Evolutionary conservation across 2,888 invertebrate genomes (phyloP).

Genomic region (Diaperis boleti): DNA sequence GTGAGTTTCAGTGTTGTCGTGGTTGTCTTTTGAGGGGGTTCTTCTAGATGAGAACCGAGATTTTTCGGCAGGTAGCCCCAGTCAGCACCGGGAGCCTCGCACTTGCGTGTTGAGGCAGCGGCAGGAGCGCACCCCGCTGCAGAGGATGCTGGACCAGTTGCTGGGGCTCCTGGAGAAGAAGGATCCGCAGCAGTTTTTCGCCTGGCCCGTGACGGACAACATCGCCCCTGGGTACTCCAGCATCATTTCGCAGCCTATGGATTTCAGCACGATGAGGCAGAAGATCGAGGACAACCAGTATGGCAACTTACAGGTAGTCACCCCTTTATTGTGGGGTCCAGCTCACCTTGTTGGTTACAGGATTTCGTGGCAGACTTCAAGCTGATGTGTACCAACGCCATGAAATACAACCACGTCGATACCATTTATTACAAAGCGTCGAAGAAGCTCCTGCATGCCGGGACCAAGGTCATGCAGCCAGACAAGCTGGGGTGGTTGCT

Average conservation of each 20-base stretch:
- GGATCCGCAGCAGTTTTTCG: conserved; percentile 97
- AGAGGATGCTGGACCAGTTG: conserved; percentile 86
- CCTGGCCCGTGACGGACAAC: conserved; percentile 96
- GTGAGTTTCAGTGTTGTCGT: conserved; percentile 14
- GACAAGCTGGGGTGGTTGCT: conserved; percentile 78
- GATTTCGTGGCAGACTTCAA: conserved; percentile 79
- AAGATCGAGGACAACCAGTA: conserved; percentile 94
- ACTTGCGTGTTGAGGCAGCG: conserved; percentile 84
- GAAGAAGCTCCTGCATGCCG: conserved; percentile 86
- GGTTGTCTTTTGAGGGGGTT: conserved; percentile 19
- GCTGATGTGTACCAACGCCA: conserved; percentile 97
- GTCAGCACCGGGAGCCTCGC: conserved; percentile 75
- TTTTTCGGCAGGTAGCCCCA: conserved; percentile 59
- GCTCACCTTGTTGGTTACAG: conserved; percentile 44
- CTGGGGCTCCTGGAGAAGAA: conserved; percentile 88
- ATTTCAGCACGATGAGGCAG: conserved; percentile 94
- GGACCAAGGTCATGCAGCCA: conserved; percentile 85
- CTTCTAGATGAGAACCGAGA: conserved; percentile 47
- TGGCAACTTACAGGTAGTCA: conserved; percentile 75
- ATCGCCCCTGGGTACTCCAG: conserved; percentile 96
- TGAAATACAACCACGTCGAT: conserved; percentile 95
- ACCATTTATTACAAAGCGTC: conserved; percentile 98
- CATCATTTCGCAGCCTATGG: conserved; percentile 94
- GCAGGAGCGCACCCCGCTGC: conserved; percentile 84
- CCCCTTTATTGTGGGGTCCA: conserved; percentile 47